These are phyloP conservation scores for Gobiocypris rarus DNA, from an alignment of 2,113 vertebrate species.

Conservation along the genomic window DNA sequence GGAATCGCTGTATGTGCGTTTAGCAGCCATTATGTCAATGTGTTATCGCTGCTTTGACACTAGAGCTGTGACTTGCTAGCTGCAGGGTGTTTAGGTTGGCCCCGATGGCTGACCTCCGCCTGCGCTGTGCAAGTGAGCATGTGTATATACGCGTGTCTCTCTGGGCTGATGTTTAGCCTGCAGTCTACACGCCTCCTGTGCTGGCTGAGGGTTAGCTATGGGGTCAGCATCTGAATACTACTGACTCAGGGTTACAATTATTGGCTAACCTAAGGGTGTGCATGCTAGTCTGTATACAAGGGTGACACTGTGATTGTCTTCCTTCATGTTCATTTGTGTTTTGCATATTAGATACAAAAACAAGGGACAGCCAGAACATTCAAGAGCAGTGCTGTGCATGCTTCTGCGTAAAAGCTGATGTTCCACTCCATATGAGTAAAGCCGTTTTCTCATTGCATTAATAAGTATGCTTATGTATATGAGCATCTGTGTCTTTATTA, in stretches of 20 bases:
- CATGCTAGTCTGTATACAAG: conserved; percentile 37
- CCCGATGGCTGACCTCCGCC: conserved; percentile 62
- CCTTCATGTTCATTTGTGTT: conserved; percentile 20
- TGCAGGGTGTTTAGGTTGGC: conserved; percentile 66
- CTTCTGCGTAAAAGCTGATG: background rate
- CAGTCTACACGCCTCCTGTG: conserved; percentile 60
- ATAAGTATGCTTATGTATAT: background rate
- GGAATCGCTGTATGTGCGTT: conserved; percentile 32
- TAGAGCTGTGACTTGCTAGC: conserved; percentile 60
- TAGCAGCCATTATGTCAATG: conserved; percentile 56
- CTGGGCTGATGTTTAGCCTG: conserved; percentile 61
- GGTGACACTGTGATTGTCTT: conserved; percentile 43
- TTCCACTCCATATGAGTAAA: conserved; percentile 17
- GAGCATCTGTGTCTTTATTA: background rate
- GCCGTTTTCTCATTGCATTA: conserved; percentile 10
- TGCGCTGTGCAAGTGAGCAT: conserved; percentile 41
- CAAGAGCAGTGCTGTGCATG: conserved; percentile 17
- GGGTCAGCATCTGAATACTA: conserved; percentile 65
- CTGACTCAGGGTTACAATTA: conserved; percentile 67
- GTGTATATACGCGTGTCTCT: conserved; percentile 42
- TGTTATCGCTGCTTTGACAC: conserved; percentile 65
- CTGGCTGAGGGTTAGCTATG: conserved; percentile 62
- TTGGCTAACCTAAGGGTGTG: conserved; percentile 51
- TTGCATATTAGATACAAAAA: conserved; percentile 15
- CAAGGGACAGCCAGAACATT: conserved; percentile 12